Conservation (phyloP, 2,113 vertebrate genomes). For the Lynx canadensis region DNA sequence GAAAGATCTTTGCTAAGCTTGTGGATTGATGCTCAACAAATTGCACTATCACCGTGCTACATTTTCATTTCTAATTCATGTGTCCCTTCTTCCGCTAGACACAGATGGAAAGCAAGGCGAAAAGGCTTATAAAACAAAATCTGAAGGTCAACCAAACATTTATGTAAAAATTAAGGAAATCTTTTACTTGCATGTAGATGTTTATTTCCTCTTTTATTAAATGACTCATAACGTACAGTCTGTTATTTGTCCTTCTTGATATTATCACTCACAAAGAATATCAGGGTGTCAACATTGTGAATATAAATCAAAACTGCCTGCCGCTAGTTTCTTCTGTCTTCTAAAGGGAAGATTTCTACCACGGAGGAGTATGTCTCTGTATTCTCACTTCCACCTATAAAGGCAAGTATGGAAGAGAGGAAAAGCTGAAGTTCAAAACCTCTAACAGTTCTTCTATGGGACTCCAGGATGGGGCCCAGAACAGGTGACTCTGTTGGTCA, state of each 20-base stretch:
- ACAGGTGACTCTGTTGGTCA: neutral
- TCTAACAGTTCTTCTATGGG: neutral
- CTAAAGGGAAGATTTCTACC: neutral
- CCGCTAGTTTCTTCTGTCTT: neutral
- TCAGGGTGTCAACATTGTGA: neutral
- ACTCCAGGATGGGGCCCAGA: neutral
- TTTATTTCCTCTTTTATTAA: slow-evolving; percentile 42
- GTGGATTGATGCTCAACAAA: neutral
- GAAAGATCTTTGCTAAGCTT: neutral
- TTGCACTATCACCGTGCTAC: neutral
- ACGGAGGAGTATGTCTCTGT: neutral
- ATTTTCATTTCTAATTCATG: slow-evolving; percentile 34
- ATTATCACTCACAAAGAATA: slow-evolving; percentile 34
- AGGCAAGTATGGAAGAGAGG: neutral
- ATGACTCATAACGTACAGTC: neutral
- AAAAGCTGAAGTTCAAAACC: slow-evolving; percentile 7
- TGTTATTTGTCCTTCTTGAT: slow-evolving; percentile 33
- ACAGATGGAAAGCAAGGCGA: neutral
- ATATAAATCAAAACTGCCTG: slow-evolving; percentile 1
- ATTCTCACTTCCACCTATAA: neutral
- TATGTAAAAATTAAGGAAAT: slow-evolving; percentile 3
- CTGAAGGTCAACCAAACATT: neutral
- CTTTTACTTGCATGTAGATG: neutral
- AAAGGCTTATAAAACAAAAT: slow-evolving; percentile 54
- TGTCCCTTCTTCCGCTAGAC: neutral